Evolutionary conservation across 2,113 vertebrate species (phyloP).

Genomic region (Pluvianellus socialis): DNA sequence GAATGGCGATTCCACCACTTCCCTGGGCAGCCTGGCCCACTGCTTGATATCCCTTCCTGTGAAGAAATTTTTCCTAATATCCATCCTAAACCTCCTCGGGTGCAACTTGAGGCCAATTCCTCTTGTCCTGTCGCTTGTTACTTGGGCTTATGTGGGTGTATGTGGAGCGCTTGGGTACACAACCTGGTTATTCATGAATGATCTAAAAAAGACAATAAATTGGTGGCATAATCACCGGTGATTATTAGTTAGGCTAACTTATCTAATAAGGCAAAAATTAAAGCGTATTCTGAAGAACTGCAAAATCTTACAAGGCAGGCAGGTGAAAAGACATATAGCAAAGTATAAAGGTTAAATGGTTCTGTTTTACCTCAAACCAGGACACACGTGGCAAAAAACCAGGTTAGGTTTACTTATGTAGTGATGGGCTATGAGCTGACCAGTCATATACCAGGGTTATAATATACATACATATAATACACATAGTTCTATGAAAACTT

Average conservation of each 20-base stretch:
- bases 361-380: no score
- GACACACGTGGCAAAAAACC: background rate
- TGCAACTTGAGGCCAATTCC: no score
- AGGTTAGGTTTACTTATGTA: background rate
- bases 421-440: background rate
- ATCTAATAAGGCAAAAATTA: background rate
- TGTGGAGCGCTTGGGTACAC: background rate
- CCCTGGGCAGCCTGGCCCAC: no score
- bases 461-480: background rate
- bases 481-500: background rate
- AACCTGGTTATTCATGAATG: background rate
- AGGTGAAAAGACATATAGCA: background rate
- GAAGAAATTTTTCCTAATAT: no score
- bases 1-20: no score
- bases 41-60: no score
- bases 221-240: background rate
- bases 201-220: background rate
- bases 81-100: no score
- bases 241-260: background rate
- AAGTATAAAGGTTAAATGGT: background rate
- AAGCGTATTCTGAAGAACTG: background rate
- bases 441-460: background rate
- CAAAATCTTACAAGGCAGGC: background rate
- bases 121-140: no score
- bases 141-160: no score